Evolutionary conservation across 2,797 vertebrate species (phyloP), one percentile per base, ranked within the genome.

Genomic region (Borostomias antarcticus): DNA sequence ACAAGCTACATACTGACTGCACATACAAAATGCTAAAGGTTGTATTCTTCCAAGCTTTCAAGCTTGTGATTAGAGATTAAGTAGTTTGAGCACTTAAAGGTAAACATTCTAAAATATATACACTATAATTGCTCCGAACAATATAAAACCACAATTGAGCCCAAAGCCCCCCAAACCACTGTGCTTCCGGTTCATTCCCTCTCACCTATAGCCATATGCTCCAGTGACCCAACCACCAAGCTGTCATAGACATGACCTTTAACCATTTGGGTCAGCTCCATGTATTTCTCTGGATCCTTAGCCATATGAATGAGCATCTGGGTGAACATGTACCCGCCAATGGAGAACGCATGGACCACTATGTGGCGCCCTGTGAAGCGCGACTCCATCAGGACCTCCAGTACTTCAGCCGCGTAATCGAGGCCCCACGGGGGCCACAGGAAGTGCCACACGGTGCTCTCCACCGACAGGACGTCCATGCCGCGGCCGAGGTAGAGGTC

Each of bases 271-370:
- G 40, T 15, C 25, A 61, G 58, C 9, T 37, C 26, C 7, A 25
- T 19, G 40, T 45, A 30, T 13, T 45, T 45, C 37, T 45, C 37
- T 7, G 58, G 58, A 7, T 28, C 7, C 58, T 23, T 26, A n/a
- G 28, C 25, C 58, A 61, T 29, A 25, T 60, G 58, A 0, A 9
- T 29, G 6, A 60, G 58, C 17, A 60, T 30, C 32, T 58, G 91
- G 25, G 72, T 73, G 52, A 93, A 93, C 0, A 87, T 92, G 75
- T 86, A 94, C 62, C 88, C 90, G 0, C 91, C 90, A 0, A 92
- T 89, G 13, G 92, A 94, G 52, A 88, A 76, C 40, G 87, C 80
- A 0, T 93, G 91, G 25, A 93, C 83, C 72, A 94, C 58, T 43
- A 93, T 47, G 0, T 77, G 68, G 50, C 83, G 74, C 23, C 40